Conservation (phyloP, 37 sponge, comb jelly and placozoan genomes). For the Dysidea cf. avara region DNA sequence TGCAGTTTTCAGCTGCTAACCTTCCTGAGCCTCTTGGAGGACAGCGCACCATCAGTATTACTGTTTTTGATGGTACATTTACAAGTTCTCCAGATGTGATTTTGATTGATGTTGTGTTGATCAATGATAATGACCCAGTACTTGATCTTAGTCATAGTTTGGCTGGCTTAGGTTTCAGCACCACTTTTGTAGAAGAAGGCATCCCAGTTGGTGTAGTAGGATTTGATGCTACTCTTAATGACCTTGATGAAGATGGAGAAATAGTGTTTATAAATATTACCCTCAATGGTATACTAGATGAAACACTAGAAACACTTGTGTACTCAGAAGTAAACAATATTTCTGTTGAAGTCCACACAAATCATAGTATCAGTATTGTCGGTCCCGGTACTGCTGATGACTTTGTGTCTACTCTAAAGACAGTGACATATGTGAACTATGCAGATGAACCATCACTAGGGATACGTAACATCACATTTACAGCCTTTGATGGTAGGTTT, state of each 20-base stretch:
- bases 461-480: conserved; percentile 31
- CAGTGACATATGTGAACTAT: conserved; percentile 45
- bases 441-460: conserved; percentile 56
- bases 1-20: conserved; percentile 59
- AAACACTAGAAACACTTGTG: conserved; percentile 9
- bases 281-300: conserved; percentile 52
- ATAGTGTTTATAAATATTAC: conserved; percentile 35
- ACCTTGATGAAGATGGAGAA: conserved; percentile 60
- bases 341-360: background rate
- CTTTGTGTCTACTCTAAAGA: conserved; percentile 37
- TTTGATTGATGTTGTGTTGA: conserved; percentile 12
- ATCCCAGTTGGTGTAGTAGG: conserved; percentile 17
- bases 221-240: conserved; percentile 20
- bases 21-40: conserved; percentile 61
- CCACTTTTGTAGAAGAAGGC: conserved; percentile 60
- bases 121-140: conserved; percentile 67
- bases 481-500: conserved; percentile 47
- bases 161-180: conserved; percentile 36
- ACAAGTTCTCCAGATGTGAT: conserved; percentile 21
- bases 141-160: conserved; percentile 48
- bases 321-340: background rate
- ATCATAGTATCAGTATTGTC: background rate
- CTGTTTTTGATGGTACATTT: conserved; percentile 56
- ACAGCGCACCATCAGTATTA: conserved; percentile 14
- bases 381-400: conserved; percentile 50